phyloP scores from a whole-genome alignment of 2,888 invertebrate genomes.

The Eupsilia transversa region DNA sequence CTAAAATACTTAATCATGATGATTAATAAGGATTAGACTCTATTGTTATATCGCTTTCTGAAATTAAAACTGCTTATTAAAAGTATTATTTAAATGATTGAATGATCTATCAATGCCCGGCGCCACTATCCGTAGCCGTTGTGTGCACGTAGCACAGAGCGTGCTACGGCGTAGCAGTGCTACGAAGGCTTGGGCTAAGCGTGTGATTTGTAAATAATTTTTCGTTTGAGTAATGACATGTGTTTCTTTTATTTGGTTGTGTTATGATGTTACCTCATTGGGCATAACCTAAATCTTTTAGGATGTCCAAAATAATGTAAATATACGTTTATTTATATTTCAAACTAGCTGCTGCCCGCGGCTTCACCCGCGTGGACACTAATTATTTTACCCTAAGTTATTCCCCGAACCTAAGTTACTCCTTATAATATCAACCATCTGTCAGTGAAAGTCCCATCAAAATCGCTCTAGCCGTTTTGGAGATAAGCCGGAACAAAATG shows the following conservation, averaged over 20 bases:
- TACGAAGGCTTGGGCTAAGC: constrained; percentile 6
- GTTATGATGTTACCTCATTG: no score
- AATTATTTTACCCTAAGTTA: no score
- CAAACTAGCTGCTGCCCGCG: no score
- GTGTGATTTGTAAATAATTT: not conserved
- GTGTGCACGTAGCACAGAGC: constrained; percentile 6
- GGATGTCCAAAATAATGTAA: not conserved
- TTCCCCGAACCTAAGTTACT: no score
- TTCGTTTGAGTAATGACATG: not conserved
- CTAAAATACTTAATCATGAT: constrained; percentile 16
- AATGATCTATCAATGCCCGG: not conserved
- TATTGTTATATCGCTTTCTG: constrained; percentile 21
- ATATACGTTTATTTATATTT: not conserved
- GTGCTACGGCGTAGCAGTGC: constrained; percentile 51
- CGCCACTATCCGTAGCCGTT: not conserved
- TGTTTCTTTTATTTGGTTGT: no score
- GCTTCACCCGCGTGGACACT: no score
- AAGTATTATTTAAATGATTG: not conserved
- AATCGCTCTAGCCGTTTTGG: no score
- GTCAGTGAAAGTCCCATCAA: no score
- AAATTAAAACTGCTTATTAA: constrained; percentile 3
- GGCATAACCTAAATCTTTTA: not conserved
- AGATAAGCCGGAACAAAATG: no score
- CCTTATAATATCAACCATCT: no score
- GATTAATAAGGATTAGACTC: not conserved